A percentile compares a stretch with the other conserved stretches of the same genome.
Conservation (phyloP, 2,797 vertebrate species). For the Alectoris magna region DNA sequence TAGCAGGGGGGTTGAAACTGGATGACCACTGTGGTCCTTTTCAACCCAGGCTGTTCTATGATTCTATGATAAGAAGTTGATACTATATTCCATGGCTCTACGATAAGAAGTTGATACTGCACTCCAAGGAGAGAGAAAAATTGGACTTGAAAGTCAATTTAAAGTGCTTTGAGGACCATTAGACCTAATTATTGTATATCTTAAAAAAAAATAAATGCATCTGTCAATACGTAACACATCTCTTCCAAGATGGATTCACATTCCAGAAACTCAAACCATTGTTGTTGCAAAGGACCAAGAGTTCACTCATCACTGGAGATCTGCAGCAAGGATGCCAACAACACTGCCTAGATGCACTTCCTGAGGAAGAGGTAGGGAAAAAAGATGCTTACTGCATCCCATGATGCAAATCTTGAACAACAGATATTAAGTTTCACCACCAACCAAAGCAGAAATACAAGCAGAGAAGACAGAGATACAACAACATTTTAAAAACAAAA, state of each 20-base stretch:
- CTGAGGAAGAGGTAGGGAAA: neutral
- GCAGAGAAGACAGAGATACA: neutral
- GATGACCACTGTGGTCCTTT: no score
- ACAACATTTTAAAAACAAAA: neutral
- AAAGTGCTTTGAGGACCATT: neutral
- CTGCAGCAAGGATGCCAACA: neutral
- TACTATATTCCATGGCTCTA: neutral
- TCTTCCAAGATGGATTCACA: neutral
- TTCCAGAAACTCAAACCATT: neutral
- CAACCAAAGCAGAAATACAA: neutral
- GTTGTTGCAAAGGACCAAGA: neutral
- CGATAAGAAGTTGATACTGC: neutral
- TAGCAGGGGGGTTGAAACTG: no score
- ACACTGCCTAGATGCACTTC: neutral
- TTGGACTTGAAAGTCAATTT: neutral
- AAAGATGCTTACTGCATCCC: neutral
- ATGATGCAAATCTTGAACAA: neutral
- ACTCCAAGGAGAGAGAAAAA: neutral
- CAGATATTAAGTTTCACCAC: neutral
- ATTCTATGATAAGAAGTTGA: neutral
- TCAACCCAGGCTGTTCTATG: no score
- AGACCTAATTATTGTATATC: neutral
- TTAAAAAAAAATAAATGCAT: neutral
- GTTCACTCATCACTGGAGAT: neutral
- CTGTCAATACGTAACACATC: neutral